phyloP scores from a whole-genome alignment of 2,113 vertebrate species.

The Nothoprocta pentlandii region DNA sequence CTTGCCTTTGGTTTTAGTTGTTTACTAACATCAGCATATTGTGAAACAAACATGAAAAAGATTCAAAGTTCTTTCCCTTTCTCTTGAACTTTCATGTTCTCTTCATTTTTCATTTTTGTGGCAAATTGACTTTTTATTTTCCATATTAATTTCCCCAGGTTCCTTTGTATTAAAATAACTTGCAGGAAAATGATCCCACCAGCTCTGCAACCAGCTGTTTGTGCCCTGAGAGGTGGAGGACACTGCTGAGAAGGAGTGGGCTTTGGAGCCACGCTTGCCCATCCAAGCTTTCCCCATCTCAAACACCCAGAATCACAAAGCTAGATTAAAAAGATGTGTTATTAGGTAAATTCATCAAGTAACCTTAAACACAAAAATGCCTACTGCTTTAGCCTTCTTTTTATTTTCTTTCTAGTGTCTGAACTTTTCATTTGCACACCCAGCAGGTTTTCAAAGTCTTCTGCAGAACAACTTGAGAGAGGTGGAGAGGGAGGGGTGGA shows the following conservation, averaged over 20 bases:
- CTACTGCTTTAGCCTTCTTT: background rate
- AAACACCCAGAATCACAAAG: background rate
- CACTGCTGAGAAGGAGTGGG: background rate
- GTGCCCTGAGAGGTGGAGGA: background rate
- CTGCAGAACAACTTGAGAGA: background rate
- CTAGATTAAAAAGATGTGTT: background rate
- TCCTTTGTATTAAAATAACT: slow-evolving; percentile 41
- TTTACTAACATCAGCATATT: slow-evolving; percentile 43
- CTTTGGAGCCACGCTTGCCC: background rate
- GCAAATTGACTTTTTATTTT: slow-evolving; percentile 14
- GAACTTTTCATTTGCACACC: background rate
- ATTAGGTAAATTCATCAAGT: background rate
- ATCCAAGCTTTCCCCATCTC: background rate
- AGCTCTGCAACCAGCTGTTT: slow-evolving; percentile 9
- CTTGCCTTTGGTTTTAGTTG: slow-evolving; percentile 29
- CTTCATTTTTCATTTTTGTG: slow-evolving; percentile 16
- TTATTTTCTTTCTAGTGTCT: slow-evolving; percentile 1
- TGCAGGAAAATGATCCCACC: slow-evolving; percentile 19
- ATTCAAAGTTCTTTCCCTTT: slow-evolving; percentile 35
- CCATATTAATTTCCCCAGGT: slow-evolving; percentile 8
- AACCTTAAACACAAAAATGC: background rate
- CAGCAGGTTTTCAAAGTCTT: background rate
- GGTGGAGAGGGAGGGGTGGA: background rate
- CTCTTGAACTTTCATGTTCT: slow-evolving; percentile 26
- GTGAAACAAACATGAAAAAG: slow-evolving; percentile 35